A percentile compares a stretch with the other conserved stretches of the same genome.
Evolutionary conservation across 2,113 vertebrate species (phyloP).

Genomic region (Odontophorus gujanensis): DNA sequence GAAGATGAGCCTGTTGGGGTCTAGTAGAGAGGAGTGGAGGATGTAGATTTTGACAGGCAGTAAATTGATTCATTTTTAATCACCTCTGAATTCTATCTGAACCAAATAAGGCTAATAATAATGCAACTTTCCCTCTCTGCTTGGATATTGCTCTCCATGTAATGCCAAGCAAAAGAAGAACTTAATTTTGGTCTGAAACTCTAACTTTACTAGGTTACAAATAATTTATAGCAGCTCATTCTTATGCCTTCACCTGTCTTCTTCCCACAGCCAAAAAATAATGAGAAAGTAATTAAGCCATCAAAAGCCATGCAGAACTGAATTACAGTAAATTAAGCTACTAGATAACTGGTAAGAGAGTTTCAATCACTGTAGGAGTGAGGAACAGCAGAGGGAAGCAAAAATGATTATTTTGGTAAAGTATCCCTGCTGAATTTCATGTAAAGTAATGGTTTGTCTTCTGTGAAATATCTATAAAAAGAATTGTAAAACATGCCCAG

Average conservation of each 20-base stretch:
- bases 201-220: slow-evolving; percentile 11
- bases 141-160: neutral
- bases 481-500: neutral
- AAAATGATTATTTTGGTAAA: slow-evolving; percentile 5
- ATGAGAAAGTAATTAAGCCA: slow-evolving; percentile 56
- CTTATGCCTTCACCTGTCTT: slow-evolving; percentile 23
- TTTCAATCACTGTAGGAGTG: neutral
- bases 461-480: neutral
- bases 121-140: neutral
- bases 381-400: neutral
- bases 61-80: slow-evolving; percentile 5
- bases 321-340: slow-evolving; percentile 34
- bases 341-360: slow-evolving; percentile 1
- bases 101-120: neutral
- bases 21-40: neutral
- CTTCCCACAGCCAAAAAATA: slow-evolving; percentile 40
- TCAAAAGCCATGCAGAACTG: slow-evolving; percentile 29
- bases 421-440: neutral
- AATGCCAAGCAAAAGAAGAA: neutral
- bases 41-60: neutral
- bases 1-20: neutral
- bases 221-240: slow-evolving; percentile 11
- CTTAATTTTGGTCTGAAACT: slow-evolving; percentile 1
- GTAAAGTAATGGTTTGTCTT: neutral
- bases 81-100: neutral